Conservation (phyloP, 1,140 invertebrate genomes). For the Bombus soroeensis region DNA sequence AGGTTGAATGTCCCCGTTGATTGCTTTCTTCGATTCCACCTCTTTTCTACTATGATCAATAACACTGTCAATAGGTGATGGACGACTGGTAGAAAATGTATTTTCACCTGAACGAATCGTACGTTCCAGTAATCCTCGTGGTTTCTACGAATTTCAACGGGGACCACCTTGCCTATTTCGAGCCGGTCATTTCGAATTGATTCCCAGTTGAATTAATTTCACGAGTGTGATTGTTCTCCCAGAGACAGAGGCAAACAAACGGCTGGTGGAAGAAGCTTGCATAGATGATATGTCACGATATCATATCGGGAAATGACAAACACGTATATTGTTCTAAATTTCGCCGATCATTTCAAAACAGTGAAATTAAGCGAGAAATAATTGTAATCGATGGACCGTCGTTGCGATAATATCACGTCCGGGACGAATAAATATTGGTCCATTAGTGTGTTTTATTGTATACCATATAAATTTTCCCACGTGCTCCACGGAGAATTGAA, state of each 20-base stretch:
- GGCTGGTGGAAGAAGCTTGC: background rate
- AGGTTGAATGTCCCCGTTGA: constrained; percentile 61
- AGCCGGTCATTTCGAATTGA: background rate
- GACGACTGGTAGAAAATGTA: constrained; percentile 43
- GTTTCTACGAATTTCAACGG: background rate
- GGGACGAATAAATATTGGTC: constrained; percentile 36
- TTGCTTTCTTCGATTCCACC: constrained; percentile 59
- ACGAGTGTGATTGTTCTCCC: background rate
- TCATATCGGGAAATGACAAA: background rate
- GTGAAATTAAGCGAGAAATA: constrained; percentile 35
- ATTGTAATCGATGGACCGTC: constrained; percentile 9
- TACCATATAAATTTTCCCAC: background rate
- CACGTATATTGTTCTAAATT: constrained; percentile 2
- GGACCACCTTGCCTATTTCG: background rate
- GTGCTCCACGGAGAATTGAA: constrained; percentile 3
- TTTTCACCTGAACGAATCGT: background rate
- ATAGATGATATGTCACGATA: constrained; percentile 8
- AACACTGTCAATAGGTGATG: constrained; percentile 61
- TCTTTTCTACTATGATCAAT: constrained; percentile 57
- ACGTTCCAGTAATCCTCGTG: background rate
- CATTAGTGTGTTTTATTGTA: constrained; percentile 44
- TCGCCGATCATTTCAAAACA: constrained; percentile 13
- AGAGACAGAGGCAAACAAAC: background rate
- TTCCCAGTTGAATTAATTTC: constrained; percentile 13
- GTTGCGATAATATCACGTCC: constrained; percentile 16